phyloP scores from a whole-genome alignment of 37 sponge, comb jelly and placozoan species.

The Amphimedon queenslandica region DNA sequence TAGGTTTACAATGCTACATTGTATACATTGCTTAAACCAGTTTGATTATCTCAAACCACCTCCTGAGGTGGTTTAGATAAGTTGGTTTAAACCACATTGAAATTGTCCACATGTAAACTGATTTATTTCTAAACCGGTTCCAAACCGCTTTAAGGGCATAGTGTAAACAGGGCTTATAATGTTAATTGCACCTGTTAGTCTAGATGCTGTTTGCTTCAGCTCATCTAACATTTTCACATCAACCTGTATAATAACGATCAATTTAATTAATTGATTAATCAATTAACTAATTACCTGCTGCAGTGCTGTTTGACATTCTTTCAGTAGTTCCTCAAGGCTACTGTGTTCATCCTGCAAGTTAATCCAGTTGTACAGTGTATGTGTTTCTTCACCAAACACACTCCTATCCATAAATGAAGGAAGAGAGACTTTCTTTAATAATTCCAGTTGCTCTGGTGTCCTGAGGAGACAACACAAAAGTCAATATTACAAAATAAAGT shows the following conservation, averaged over 20 bases:
- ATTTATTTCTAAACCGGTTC: no score
- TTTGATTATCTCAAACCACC: no score
- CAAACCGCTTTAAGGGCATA: no score
- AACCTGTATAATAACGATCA: background rate
- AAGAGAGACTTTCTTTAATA: background rate
- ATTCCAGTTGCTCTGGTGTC: background rate
- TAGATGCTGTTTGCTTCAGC: background rate
- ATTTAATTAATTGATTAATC: background rate
- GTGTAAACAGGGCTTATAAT: no score
- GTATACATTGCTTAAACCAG: no score
- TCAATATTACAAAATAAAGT: no score
- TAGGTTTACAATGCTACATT: no score
- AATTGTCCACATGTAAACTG: no score
- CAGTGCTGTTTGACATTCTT: conserved; percentile 38
- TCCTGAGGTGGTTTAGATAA: no score
- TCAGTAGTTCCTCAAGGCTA: conserved; percentile 31
- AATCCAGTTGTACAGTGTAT: conserved; percentile 52
- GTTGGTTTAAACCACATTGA: no score
- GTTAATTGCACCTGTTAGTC: no score
- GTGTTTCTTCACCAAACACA: background rate
- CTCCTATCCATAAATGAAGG: background rate
- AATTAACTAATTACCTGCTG: conserved; percentile 12
- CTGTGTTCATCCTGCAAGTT: conserved; percentile 56
- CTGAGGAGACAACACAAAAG: background rate
- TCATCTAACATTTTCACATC: background rate